Evolutionary conservation across 92 coral and sea anemone genomes (phyloP).

Genomic region (Porites evermanni): DNA sequence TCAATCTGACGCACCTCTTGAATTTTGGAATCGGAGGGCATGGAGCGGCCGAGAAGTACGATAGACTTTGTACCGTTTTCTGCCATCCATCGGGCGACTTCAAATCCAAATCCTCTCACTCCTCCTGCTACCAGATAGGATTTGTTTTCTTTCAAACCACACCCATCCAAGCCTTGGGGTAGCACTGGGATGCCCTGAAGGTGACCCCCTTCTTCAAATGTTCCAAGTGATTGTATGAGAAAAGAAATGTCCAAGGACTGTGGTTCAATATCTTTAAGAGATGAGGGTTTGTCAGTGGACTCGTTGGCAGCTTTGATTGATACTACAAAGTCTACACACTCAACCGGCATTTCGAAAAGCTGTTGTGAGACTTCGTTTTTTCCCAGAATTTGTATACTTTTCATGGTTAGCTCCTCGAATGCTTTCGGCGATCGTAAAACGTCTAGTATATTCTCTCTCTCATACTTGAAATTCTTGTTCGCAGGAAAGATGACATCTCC

Average conservation of each 20-base stretch:
- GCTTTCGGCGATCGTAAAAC: conserved; percentile 9
- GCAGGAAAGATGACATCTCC: conserved; percentile 36
- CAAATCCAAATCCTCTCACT: conserved; percentile 82
- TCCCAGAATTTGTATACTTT: conserved; percentile 41
- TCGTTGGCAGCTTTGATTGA: conserved; percentile 11
- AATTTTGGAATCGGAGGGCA: conserved; percentile 62
- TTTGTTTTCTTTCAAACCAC: conserved; percentile 62
- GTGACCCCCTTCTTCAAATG: not conserved
- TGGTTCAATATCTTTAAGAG: too few species aligned
- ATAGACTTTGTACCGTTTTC: conserved; percentile 76
- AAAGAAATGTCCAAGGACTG: not conserved
- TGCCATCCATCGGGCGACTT: conserved; percentile 85
- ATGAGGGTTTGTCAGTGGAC: not conserved
- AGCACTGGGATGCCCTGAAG: conserved; percentile 16
- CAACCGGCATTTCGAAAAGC: conserved; percentile 32
- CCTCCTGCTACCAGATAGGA: conserved; percentile 87
- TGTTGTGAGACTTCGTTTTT: conserved; percentile 29
- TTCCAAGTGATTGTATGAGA: conserved; percentile 12
- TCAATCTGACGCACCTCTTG: conserved; percentile 62
- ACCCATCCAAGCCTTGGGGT: conserved; percentile 62
- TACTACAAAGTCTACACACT: not conserved
- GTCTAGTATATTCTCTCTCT: conserved; percentile 26
- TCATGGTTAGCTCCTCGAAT: conserved; percentile 41
- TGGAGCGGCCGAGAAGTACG: conserved; percentile 72
- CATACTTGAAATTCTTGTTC: conserved; percentile 15